Evolutionary conservation across 2,113 vertebrate species (phyloP), one percentile per base, ranked within the genome.

Genomic region (Callorhinus ursinus): DNA sequence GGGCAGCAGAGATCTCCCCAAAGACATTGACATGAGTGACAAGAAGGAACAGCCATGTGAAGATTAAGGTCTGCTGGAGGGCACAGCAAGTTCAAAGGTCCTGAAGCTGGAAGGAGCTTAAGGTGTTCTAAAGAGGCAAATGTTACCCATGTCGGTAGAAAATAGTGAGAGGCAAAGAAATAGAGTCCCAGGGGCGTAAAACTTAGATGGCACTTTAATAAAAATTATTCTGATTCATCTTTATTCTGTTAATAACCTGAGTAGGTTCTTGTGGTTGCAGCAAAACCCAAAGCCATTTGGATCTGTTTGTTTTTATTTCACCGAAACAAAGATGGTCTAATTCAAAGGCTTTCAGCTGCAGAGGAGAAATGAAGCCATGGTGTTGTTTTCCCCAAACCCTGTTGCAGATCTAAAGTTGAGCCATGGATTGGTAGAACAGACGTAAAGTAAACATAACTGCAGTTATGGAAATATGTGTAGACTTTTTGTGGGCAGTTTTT

Each of bases 281-380:
- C 61, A 21, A 85, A 88, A 88, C 67, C 53, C 81, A 36, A 65
- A 85, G 19, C 13, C 19, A 39, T 46, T 42, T 92, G 46, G 11
- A 18, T 55, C 46, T 77, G 67, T 49, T 90, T 86, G 39, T 59
- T 79, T 94, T 88, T 91, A 55, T 69, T 84, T 88, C 85, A 51
- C 93, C 87, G 84, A 96, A 83, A 59, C 95, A 95, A 39, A 63
- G 22, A 49, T 71, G 49, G 11, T 69, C 21, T 76, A 65, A 88
- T 53, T 59, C 57, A 69, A 76, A 77, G 42, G 11, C 33, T 51
- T 61, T 80, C 11, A 8, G 59, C 74, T 57, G 1, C 77, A 67
- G 42, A 51, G 13, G 57, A 59, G 55, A 26, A 31, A 59, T 46
- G 28, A 86, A 22, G 67, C 55, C 57, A 18, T 26, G 39, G 11